Conservation (phyloP, 2,113 vertebrate genomes). For the Cyprichromis sp. region DNA sequence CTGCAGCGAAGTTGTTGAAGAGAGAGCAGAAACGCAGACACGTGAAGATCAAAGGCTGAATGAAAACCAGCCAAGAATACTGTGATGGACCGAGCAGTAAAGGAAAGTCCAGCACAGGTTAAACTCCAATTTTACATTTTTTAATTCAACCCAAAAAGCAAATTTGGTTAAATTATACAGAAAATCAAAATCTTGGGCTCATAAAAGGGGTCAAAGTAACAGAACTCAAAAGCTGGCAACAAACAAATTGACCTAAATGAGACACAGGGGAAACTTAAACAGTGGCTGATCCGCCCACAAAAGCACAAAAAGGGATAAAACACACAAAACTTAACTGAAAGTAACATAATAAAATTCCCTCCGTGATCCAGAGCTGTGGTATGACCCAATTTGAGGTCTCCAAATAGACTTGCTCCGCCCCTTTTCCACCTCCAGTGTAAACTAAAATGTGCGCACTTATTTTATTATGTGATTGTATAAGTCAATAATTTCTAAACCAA, state of each 20-base stretch:
- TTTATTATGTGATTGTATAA: background rate
- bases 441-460: background rate
- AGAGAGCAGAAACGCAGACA: too few species aligned
- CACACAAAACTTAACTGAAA: background rate
- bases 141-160: background rate
- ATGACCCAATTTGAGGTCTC: background rate
- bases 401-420: background rate
- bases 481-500: background rate
- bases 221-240: background rate
- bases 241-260: background rate
- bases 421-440: background rate
- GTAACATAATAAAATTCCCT: background rate
- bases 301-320: background rate
- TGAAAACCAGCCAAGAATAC: too few species aligned
- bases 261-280: background rate
- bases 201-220: background rate
- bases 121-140: too few species aligned
- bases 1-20: too few species aligned
- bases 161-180: background rate
- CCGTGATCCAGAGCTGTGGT: background rate
- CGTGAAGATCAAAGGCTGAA: too few species aligned
- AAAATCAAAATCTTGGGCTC: background rate
- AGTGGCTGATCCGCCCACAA: rapidly evolving
- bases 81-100: too few species aligned
- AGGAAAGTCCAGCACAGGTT: too few species aligned